Evolutionary conservation across 2,113 vertebrate species (phyloP).

Genomic region (Cyanoramphus novaezelandiae): DNA sequence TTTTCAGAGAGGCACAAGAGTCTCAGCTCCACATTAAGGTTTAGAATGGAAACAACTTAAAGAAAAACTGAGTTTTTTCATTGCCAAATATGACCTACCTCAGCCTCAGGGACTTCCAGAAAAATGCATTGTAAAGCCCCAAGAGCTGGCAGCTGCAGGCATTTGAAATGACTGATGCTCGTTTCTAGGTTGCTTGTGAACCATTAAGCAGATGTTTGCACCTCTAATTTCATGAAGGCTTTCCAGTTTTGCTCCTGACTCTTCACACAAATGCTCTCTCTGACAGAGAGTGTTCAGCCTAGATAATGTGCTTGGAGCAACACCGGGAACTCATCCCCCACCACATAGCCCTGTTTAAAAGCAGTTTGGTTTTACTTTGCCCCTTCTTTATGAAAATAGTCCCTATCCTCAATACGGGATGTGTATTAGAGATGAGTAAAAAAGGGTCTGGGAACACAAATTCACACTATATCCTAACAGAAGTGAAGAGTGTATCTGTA

Average conservation of each 20-base stretch:
- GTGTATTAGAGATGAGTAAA: background rate
- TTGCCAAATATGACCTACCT: background rate
- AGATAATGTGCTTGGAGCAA: background rate
- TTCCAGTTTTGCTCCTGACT: background rate
- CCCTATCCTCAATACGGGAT: background rate
- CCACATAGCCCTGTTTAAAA: background rate
- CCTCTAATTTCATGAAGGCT: background rate
- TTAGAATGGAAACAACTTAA: background rate
- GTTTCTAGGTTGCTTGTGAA: background rate
- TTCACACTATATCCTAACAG: background rate
- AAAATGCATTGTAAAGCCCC: background rate
- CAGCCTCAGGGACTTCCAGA: background rate
- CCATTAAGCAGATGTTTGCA: background rate
- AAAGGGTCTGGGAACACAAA: background rate
- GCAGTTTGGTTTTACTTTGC: background rate
- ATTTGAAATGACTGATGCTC: background rate
- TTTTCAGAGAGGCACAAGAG: background rate
- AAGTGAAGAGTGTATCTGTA: background rate
- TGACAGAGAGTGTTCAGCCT: background rate
- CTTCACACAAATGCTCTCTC: background rate
- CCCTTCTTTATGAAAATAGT: background rate
- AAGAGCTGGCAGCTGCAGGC: background rate
- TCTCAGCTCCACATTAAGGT: background rate
- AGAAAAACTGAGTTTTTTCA: background rate
- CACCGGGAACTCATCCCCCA: background rate